phyloP scores from a whole-genome alignment of 2,888 invertebrate species.

The Sphecodes monilicornis region DNA sequence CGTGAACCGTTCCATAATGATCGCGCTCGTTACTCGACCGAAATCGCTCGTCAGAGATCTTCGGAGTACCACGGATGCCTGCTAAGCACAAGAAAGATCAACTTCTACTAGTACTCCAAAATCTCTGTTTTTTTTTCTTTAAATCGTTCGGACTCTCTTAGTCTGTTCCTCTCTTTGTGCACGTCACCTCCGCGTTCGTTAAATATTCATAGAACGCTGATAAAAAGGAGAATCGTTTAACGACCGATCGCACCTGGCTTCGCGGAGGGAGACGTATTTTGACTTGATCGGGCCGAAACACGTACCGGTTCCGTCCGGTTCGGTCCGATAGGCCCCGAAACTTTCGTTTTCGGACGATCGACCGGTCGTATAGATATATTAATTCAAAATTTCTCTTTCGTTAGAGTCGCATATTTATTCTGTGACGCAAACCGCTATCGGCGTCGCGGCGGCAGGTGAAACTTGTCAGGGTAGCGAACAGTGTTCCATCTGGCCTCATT shows the following conservation, averaged over 20 bases:
- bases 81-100: background rate
- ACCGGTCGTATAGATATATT: conserved; percentile 13
- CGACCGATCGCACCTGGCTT: background rate
- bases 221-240: background rate
- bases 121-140: background rate
- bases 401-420: conserved; percentile 26
- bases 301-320: too few species aligned
- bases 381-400: conserved; percentile 48
- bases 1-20: background rate
- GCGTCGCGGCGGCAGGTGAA: conserved; percentile 25
- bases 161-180: background rate
- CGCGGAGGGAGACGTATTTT: background rate
- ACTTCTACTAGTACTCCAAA: background rate
- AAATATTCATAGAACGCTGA: background rate
- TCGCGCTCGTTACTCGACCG: background rate
- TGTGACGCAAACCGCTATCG: conserved; percentile 14
- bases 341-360: background rate
- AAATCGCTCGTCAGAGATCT: too few species aligned
- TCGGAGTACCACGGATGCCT: too few species aligned
- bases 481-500: background rate
- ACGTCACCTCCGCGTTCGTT: background rate
- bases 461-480: conserved; percentile 10
- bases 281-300: background rate
- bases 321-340: background rate
- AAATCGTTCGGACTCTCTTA: background rate